Percentiles rank a stretch among this genome's conserved stretches.
These are phyloP conservation scores for Drosophila biarmipes DNA, from an alignment of 1,140 invertebrate species.

Conservation along the genomic window DNA sequence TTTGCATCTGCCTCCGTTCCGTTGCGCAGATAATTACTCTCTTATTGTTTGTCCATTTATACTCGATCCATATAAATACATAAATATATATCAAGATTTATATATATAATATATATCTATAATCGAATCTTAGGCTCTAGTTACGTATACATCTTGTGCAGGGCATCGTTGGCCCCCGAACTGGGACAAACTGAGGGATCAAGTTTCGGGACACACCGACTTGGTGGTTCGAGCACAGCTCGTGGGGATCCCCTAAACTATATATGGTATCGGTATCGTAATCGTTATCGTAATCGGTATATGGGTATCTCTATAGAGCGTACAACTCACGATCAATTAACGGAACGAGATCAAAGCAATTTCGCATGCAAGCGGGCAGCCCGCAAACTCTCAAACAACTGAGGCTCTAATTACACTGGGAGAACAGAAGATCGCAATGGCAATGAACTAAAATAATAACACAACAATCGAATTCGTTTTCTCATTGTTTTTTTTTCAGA, in stretches of 20 bases:
- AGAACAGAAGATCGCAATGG: conserved; percentile 29
- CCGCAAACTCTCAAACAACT: conserved; percentile 29
- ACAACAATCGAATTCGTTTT: conserved; percentile 67
- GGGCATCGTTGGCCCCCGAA: conserved; percentile 58
- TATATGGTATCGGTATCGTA: conserved; percentile 51
- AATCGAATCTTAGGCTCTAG: conserved; percentile 74
- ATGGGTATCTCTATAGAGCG: conserved; percentile 33
- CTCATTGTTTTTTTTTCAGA: conserved; percentile 57
- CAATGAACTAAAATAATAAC: conserved; percentile 73
- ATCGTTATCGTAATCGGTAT: conserved; percentile 34
- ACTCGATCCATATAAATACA: conserved; percentile 67
- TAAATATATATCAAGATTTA: conserved; percentile 56
- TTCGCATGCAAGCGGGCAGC: conserved; percentile 42
- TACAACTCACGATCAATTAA: conserved; percentile 72
- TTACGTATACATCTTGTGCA: conserved; percentile 84
- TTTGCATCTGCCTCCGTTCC: conserved; percentile 43
- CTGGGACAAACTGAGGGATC: conserved; percentile 32
- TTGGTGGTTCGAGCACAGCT: conserved; percentile 62
- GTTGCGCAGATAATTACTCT: conserved; percentile 52
- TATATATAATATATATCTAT: conserved; percentile 51
- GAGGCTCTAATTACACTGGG: conserved; percentile 41
- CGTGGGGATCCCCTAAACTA: conserved; percentile 51
- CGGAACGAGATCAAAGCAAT: conserved; percentile 78
- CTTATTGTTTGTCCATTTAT: conserved; percentile 74
- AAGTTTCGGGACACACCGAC: conserved; percentile 9